Evolutionary conservation across 2,888 invertebrate genomes (phyloP).

Genomic region (Diarsia dahlii): DNA sequence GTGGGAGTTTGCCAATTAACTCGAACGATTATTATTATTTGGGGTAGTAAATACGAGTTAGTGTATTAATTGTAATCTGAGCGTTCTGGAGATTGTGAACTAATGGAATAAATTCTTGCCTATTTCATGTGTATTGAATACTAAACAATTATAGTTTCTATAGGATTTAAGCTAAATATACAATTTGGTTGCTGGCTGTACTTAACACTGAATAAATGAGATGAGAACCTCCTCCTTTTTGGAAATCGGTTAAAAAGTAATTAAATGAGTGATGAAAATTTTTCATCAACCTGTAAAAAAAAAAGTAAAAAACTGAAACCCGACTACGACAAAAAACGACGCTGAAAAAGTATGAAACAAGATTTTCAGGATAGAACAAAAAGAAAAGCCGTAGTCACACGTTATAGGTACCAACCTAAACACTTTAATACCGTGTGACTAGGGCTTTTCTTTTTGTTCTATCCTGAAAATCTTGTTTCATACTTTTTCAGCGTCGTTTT

Average conservation of each 20-base stretch:
- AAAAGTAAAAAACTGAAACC: too few species aligned
- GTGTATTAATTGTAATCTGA: constrained; percentile 1
- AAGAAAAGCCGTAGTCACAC: too few species aligned
- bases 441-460: too few species aligned
- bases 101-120: not conserved
- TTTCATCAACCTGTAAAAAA: not conserved
- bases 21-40: constrained; percentile 16
- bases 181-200: not conserved
- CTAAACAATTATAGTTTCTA: not conserved
- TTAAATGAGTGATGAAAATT: not conserved
- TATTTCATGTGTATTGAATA: constrained; percentile 5
- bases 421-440: too few species aligned
- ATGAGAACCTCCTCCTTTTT: too few species aligned
- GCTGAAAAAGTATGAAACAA: too few species aligned
- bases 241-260: too few species aligned
- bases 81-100: not conserved
- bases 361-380: too few species aligned
- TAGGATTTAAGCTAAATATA: not conserved
- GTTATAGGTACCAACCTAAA: too few species aligned
- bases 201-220: not conserved
- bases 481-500: too few species aligned
- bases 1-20: not conserved
- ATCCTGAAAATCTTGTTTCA: too few species aligned
- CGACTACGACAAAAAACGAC: too few species aligned
- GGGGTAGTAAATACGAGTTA: not conserved